Evolutionary conservation across 2,797 vertebrate species (phyloP), one percentile per base, ranked within the genome.

Genomic region (Urosaurus nigricauda): DNA sequence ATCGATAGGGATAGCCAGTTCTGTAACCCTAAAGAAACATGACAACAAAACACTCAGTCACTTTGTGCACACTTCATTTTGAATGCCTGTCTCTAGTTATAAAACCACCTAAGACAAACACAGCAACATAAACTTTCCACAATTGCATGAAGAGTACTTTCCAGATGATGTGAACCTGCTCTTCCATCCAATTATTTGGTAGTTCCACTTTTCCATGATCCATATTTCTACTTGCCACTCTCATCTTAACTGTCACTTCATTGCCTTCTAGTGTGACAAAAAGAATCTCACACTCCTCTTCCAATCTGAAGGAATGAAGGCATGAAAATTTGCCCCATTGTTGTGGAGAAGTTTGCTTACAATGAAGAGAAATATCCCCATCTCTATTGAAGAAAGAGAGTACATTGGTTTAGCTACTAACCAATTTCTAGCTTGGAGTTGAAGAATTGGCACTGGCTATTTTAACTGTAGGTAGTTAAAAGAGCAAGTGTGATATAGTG

Each of bases 1-100:
- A 99, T 95, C 98, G 98, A 82, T 99, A 99, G 0, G 98, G 99
- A 94, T 99, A 99, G 95, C 98, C 98, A 0, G 99, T 99, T 97
- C 99, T 98, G 96, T 99, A 99, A 93, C 99, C 99, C 99, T 99
- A 91, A 17, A 73, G 56, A 82, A 26, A 87, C 73, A 83, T 79
- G 17, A 96, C 13, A 95, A 7, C 2, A 74, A 74, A 65, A 93
- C 1, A 84, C 1, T 58, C 79, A 94, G 24, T 8, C 56, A 32
- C n/a, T 85, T 51, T n/a, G 0, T 32, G 29, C 32, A 11, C 29
- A 68, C 65, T 68, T 68, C 32, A 68, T 68, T 32, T 68, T 68
- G 65, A 68, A 68, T 29, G 65, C 65, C 29, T 65, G 24, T 9
- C 1, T 65, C 47, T 51, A 51, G 6, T 65, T 29, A 29, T 65